These are phyloP conservation scores for Thrips palmi DNA, from an alignment of 1,140 invertebrate genomes.

Conservation along the genomic window DNA sequence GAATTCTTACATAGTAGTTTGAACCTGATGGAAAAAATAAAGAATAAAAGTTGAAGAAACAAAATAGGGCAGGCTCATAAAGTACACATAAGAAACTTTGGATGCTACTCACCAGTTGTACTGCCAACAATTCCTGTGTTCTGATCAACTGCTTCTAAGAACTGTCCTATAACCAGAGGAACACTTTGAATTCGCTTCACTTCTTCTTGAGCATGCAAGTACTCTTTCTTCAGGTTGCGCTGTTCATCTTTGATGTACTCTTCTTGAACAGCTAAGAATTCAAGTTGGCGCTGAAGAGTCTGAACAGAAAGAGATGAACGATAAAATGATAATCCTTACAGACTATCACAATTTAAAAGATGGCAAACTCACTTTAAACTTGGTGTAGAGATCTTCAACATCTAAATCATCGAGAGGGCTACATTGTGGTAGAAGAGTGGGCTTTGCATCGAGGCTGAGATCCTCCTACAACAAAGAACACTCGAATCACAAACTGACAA, in stretches of 20 bases:
- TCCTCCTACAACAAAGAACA: constrained; percentile 31
- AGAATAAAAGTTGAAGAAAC: neutral
- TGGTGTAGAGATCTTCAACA: constrained; percentile 81
- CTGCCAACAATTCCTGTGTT: constrained; percentile 88
- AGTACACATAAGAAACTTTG: neutral
- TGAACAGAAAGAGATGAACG: constrained; percentile 24
- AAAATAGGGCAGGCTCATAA: neutral
- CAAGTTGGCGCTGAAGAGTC: constrained; percentile 90
- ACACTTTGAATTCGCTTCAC: constrained; percentile 96
- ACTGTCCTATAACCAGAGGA: constrained; percentile 93
- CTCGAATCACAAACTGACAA: constrained; percentile 8
- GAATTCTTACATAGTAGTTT: constrained; percentile 94
- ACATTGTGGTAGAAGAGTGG: constrained; percentile 28
- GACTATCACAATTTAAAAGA: neutral
- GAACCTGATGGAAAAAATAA: constrained; percentile 39
- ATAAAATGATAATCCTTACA: neutral
- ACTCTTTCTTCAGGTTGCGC: constrained; percentile 93
- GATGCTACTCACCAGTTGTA: constrained; percentile 37
- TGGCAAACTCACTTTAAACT: constrained; percentile 58
- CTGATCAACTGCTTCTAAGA: constrained; percentile 94
- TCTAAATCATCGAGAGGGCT: constrained; percentile 55
- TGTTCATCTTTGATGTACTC: constrained; percentile 98
- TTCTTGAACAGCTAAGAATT: constrained; percentile 93
- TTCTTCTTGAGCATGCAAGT: constrained; percentile 93
- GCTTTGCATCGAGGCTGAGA: constrained; percentile 35